These are phyloP conservation scores for Drosophila willistoni DNA, from an alignment of 1,140 invertebrate genomes.

Conservation along the genomic window DNA sequence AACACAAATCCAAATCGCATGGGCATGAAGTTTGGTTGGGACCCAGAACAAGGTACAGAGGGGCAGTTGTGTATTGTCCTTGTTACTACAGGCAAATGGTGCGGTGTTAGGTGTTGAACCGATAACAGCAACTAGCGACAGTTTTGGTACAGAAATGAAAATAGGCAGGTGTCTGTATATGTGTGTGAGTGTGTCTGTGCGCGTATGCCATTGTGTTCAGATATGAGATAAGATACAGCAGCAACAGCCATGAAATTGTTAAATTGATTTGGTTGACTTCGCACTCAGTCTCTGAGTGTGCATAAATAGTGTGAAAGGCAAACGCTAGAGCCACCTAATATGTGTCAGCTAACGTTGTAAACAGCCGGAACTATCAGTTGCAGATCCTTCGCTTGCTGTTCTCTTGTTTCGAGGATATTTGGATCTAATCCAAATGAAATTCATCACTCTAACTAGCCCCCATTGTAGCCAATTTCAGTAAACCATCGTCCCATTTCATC, in stretches of 20 bases:
- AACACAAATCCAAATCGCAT: slow-evolving; percentile 75
- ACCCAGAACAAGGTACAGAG: background rate
- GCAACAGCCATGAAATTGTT: background rate
- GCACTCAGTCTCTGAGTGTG: background rate
- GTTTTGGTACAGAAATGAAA: slow-evolving; percentile 34
- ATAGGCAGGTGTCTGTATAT: slow-evolving; percentile 14
- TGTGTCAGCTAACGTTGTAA: too few relatives aligned
- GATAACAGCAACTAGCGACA: slow-evolving; percentile 41
- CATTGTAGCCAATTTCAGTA: slow-evolving; percentile 1
- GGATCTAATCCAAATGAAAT: slow-evolving; percentile 1
- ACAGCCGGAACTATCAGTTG: too few relatives aligned
- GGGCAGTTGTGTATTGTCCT: slow-evolving; percentile 13
- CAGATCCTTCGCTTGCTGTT: background rate
- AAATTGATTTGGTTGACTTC: background rate
- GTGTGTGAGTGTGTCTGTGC: slow-evolving; percentile 25
- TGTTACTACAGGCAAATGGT: slow-evolving; percentile 22
- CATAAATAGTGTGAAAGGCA: background rate
- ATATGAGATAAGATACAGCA: slow-evolving; percentile 36
- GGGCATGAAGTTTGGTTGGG: slow-evolving; percentile 8
- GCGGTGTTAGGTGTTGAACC: slow-evolving; percentile 35
- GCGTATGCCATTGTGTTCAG: slow-evolving; percentile 30
- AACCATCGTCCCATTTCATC: slow-evolving; percentile 6
- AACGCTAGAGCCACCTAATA: too few relatives aligned
- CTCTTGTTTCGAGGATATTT: background rate
- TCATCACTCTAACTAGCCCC: slow-evolving; percentile 7